These are phyloP conservation scores for Nephrotoma guestfalica DNA, from an alignment of 2,888 invertebrate genomes.

Conservation along the genomic window DNA sequence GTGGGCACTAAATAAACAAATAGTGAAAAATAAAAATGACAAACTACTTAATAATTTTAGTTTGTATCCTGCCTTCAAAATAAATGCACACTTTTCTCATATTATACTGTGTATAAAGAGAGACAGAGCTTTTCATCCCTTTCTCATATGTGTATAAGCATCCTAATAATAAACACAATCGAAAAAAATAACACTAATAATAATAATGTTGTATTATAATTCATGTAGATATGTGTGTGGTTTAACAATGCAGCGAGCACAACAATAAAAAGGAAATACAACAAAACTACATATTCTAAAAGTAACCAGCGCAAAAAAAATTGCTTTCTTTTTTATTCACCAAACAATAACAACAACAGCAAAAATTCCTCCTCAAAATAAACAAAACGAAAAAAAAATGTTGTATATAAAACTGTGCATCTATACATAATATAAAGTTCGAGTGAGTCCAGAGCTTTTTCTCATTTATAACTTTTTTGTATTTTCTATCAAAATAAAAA, in stretches of 20 bases:
- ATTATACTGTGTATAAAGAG: background rate
- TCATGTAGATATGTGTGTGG: background rate
- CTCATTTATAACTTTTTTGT: background rate
- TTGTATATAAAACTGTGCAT: background rate
- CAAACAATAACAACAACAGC: background rate
- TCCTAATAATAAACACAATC: background rate
- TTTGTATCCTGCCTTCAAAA: background rate
- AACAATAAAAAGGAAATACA: background rate
- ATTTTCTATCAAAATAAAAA: background rate
- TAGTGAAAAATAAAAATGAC: background rate
- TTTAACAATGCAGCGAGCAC: background rate
- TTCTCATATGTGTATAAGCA: background rate
- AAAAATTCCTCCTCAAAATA: background rate
- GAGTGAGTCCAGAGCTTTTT: constrained; percentile 1
- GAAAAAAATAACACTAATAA: background rate
- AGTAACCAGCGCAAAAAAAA: background rate
- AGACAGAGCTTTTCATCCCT: background rate
- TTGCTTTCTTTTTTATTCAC: background rate
- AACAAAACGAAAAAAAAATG: background rate
- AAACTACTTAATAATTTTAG: background rate
- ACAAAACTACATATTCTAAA: background rate
- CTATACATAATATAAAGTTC: background rate
- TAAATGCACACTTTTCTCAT: background rate
- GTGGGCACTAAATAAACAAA: background rate
- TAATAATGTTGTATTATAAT: background rate